These are phyloP conservation scores for cattle (Bos taurus) DNA, from an alignment of 2,113 vertebrate genomes.

Conservation along the genomic window DNA sequence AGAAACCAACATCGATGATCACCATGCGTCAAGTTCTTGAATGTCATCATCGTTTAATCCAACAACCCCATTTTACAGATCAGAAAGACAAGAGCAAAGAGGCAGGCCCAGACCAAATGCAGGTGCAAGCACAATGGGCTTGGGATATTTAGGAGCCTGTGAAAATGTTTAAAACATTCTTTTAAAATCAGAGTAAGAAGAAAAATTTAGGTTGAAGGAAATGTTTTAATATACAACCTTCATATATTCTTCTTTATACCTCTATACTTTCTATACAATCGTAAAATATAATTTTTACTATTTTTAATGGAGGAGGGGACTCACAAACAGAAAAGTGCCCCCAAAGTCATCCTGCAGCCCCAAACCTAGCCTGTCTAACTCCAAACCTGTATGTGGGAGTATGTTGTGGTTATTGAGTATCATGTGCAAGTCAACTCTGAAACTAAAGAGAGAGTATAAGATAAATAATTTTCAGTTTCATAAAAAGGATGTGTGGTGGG, in stretches of 20 bases:
- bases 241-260: not conserved
- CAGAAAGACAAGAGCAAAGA: not conserved
- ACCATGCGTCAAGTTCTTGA: not conserved
- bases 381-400: rapidly evolving
- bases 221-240: not conserved
- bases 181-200: not conserved
- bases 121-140: rapidly evolving
- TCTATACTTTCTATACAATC: not conserved
- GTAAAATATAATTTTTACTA: not conserved
- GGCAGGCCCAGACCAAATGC: rapidly evolving
- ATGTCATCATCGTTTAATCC: not conserved
- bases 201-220: not conserved
- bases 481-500: not conserved
- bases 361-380: not conserved
- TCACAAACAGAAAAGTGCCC: not conserved
- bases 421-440: not conserved
- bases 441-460: not conserved
- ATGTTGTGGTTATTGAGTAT: not conserved
- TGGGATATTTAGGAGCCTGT: not conserved
- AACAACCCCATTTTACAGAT: not conserved
- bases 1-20: not conserved
- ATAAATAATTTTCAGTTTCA: not conserved
- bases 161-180: not conserved
- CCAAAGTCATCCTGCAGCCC: not conserved
- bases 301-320: not conserved